Evolutionary conservation across 2,888 invertebrate species (phyloP).

Genomic region (Trichogramma evanescens): DNA sequence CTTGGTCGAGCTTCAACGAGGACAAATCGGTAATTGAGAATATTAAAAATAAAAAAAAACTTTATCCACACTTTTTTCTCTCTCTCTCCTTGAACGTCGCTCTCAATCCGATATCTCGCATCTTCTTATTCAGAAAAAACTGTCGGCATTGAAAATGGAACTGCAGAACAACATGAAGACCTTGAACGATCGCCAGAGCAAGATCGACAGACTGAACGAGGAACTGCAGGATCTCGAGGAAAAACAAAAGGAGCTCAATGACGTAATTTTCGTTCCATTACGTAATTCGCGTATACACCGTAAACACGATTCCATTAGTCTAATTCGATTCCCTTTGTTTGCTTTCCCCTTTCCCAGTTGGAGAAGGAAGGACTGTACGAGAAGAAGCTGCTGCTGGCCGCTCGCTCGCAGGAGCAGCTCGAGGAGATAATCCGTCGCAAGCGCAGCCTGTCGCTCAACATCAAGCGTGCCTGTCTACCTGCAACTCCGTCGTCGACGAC

Average conservation of each 20-base stretch:
- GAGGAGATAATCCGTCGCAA: slow-evolving; percentile 51
- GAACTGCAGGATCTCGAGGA: slow-evolving; percentile 62
- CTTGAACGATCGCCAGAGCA: slow-evolving; percentile 57
- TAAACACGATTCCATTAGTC: neutral
- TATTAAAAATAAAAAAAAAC: neutral
- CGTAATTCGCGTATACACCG: neutral
- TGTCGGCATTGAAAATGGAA: slow-evolving; percentile 64
- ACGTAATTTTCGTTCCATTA: slow-evolving; percentile 28
- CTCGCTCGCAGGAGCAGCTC: slow-evolving; percentile 50
- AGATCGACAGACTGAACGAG: slow-evolving; percentile 64
- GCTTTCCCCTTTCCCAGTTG: slow-evolving; percentile 24
- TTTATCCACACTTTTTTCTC: neutral
- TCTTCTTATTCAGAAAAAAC: slow-evolving; percentile 52
- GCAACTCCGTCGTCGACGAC: slow-evolving; percentile 42
- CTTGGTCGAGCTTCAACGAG: slow-evolving; percentile 48
- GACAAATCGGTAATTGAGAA: slow-evolving; percentile 53
- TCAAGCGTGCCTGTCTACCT: slow-evolving; percentile 52
- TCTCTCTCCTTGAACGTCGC: neutral
- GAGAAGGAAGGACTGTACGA: slow-evolving; percentile 35
- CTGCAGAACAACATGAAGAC: slow-evolving; percentile 58
- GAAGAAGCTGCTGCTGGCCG: slow-evolving; percentile 47
- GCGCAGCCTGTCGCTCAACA: slow-evolving; percentile 62
- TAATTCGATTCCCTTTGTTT: slow-evolving; percentile 1
- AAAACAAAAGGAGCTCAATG: slow-evolving; percentile 50
- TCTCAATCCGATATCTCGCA: neutral